A percentile compares a stretch with the other conserved stretches of the same genome.
phyloP scores from a whole-genome alignment of 2,888 invertebrate genomes.

The Dyspetes luteomarginatus region DNA sequence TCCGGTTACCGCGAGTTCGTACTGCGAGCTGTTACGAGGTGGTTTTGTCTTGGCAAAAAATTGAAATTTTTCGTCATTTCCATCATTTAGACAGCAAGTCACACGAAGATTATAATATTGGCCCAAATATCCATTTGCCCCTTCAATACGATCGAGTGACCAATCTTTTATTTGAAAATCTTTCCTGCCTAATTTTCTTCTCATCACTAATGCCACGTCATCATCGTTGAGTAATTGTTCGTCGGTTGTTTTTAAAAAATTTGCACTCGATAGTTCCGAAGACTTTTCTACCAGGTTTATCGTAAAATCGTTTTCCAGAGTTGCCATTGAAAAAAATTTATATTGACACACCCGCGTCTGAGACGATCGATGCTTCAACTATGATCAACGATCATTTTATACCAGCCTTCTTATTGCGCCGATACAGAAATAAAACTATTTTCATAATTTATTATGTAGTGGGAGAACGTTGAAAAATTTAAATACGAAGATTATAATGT shows the following conservation, averaged over 20 bases:
- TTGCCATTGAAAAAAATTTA: background rate
- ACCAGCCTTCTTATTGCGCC: background rate
- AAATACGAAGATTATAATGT: background rate
- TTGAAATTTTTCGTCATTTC: conserved; percentile 37
- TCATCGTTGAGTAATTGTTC: conserved; percentile 57
- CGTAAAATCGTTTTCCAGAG: background rate
- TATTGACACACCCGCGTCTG: background rate
- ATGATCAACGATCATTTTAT: background rate
- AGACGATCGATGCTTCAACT: background rate
- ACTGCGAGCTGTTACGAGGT: conserved; percentile 59
- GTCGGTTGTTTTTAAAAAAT: background rate
- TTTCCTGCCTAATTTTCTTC: conserved; percentile 62
- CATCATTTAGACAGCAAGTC: conserved; percentile 46
- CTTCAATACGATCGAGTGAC: conserved; percentile 62
- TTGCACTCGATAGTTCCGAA: background rate
- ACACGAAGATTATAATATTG: conserved; percentile 68
- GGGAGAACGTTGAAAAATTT: background rate
- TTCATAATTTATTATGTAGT: background rate
- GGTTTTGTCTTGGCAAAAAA: conserved; percentile 74
- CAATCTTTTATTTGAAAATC: conserved; percentile 67
- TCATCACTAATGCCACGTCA: conserved; percentile 68
- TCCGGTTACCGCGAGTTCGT: conserved; percentile 46
- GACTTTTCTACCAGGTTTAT: conserved; percentile 5
- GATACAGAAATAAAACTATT: background rate
- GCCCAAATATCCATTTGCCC: conserved; percentile 71